These are phyloP conservation scores for Helicorthomorpha holstii DNA, from an alignment of 1,140 invertebrate genomes.

Conservation along the genomic window DNA sequence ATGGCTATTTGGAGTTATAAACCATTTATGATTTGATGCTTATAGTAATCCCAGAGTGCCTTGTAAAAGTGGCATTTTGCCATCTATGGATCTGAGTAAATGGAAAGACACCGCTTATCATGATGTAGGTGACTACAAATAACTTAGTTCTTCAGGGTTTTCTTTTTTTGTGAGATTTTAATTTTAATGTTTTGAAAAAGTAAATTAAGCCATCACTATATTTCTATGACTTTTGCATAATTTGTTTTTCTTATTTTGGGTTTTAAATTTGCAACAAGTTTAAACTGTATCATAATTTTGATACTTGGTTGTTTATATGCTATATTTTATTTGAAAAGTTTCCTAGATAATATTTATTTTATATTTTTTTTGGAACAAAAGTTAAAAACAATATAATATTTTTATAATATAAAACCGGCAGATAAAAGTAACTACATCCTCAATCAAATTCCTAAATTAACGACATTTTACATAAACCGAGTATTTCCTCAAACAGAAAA, in stretches of 20 bases:
- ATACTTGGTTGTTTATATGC: too few relatives aligned
- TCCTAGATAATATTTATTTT: too few relatives aligned
- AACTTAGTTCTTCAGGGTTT: background rate
- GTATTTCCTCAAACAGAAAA: too few relatives aligned
- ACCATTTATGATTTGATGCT: background rate
- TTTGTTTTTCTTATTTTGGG: background rate
- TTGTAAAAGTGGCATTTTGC: constrained; percentile 66
- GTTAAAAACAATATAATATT: too few relatives aligned
- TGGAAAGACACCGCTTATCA: constrained; percentile 34
- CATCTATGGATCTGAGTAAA: constrained; percentile 66
- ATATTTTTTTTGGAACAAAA: too few relatives aligned
- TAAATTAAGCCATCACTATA: background rate
- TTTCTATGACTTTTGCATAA: background rate
- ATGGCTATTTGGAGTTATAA: background rate
- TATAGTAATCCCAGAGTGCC: constrained; percentile 70
- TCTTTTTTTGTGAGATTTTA: background rate
- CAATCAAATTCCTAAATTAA: too few relatives aligned
- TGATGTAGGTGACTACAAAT: constrained; percentile 1
- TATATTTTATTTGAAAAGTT: background rate
- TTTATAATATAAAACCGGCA: too few relatives aligned
- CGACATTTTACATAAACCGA: too few relatives aligned
- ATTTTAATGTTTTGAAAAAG: background rate
- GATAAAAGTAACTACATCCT: too few relatives aligned
- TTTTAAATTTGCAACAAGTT: background rate
- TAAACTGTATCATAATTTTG: background rate